phyloP scores from a whole-genome alignment of 2,888 invertebrate genomes.

The Ectobius pallidus region DNA sequence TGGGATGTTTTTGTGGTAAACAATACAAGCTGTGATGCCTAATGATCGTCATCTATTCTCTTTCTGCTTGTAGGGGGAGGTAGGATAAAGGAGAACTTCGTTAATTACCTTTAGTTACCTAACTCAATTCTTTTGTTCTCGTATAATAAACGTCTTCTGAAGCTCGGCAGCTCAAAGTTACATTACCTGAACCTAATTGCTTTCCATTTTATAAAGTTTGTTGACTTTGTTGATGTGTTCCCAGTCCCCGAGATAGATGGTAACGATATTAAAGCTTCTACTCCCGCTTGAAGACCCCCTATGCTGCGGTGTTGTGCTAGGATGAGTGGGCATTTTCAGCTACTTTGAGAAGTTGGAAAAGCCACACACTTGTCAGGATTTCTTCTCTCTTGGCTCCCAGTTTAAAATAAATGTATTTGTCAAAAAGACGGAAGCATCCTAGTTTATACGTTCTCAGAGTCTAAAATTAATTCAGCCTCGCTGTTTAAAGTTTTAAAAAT shows the following conservation, averaged over 20 bases:
- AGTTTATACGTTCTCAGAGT: no score
- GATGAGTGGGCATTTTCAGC: no score
- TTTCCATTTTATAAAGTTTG: slow-evolving; percentile 23
- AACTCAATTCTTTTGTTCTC: slow-evolving; percentile 10
- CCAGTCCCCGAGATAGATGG: background rate
- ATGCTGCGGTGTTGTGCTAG: no score
- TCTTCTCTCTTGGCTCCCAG: no score
- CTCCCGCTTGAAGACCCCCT: no score
- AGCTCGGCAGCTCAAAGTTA: background rate
- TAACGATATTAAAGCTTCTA: background rate
- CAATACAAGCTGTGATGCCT: slow-evolving; percentile 1
- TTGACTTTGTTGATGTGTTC: slow-evolving; percentile 16
- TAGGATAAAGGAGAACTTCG: background rate
- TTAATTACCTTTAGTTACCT: slow-evolving; percentile 4
- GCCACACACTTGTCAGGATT: no score
- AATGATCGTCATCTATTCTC: slow-evolving; percentile 12
- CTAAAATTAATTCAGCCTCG: no score
- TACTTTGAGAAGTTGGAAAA: no score
- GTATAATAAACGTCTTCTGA: slow-evolving; percentile 1
- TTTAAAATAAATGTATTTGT: no score
- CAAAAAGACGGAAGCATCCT: no score
- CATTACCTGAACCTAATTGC: slow-evolving; percentile 19
- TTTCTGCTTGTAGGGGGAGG: no score
- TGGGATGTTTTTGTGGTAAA: slow-evolving; percentile 5
- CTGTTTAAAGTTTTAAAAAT: no score